Base-by-base conservation (phyloP, 2,888 invertebrate genomes). In the Phalera bucephala region DNA sequence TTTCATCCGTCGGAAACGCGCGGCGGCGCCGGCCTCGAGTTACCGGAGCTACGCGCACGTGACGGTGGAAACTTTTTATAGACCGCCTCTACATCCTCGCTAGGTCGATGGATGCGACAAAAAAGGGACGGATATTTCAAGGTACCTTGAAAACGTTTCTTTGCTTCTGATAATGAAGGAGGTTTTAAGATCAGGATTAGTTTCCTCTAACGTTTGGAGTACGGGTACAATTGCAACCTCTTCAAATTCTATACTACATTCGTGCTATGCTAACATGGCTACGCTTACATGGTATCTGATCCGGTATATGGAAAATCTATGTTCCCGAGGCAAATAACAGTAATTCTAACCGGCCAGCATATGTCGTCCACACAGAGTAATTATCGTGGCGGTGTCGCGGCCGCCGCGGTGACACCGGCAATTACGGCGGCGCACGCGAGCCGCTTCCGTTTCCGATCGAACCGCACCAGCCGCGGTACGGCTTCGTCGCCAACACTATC, bases 371-470 rank as follows among this genome's bases (percentile, higher is more conserved):
- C 27, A 40, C 40, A 31, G 52, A 42, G 69, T 66, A 72, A 76
- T 74, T 74, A 69, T 53, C 49, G 45, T 37, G 45, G 45, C 48
- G 61, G 67, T 51, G 64, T 57, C 64, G 62, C 52, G 55, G 38
- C 49, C 45, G 61, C 38, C 44, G 66, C 57, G 63, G 73, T 77
- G 82, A 81, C 85, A 82, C 73, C 72, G 73, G 62, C 80, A 74
- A 85, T 85, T 83, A 80, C 53, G 38, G 36, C 47, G 56, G 43
- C 41, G 60, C 82, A 82, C 85, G 84, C 84, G 80, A 78, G 70
- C 72, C 74, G 65, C 74, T 83, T 83, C 84, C 85, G 87, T 70
- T 83, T 83, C 82, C 85, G 78, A 77, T 74, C 70, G 66, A 69
- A 69, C 64, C 71, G 54, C 70, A 60, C 32, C 52, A 30, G 32